Base-by-base conservation (phyloP, 2,888 invertebrate species). In the Dichetophora obliterata region DNA sequence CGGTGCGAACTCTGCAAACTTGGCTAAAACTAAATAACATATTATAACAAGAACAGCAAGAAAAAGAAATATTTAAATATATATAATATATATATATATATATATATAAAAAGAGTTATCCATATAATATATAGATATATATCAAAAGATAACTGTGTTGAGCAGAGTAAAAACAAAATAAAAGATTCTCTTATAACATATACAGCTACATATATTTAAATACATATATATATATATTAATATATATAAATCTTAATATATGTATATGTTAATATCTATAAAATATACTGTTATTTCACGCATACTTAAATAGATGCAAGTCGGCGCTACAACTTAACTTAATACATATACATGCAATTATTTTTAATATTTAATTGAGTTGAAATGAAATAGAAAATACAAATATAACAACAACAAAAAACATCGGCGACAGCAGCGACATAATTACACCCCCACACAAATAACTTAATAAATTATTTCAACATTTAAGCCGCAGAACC, bases 1-100 rank as follows among this genome's bases (percentile, higher is more conserved):
- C 81, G 78, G 76, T 76, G 81, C 81, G 80, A 84, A 79, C 82
- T 78, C 80, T 78, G 77, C 80, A 80, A 52, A 59, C 59, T 48
- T 68, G 59, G 69, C n/a, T 50, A 63, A 73, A 61, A 43, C 27
- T 48, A 50, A 61, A 78, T 71, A 76, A 76, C 69, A 77, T 76
- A 65, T 75, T 65, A 31, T 61, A 75, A 65, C 59, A 75, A 22
- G 68, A 77, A 66, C 34, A 63, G 27, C 16, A 54, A 59, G 61
- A 54, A 66, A 61, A 73, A 72, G 69, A 79, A 57, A 59, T 48
- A 69, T 57, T 59, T 66, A 69, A 57, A 75, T 68, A 72, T 74
- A 54, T 31, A 16, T 19, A n/a, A 74, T 48, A 57, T 14, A 50
- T n/a, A 74, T 74, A 65, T 65, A 48, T 14, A 50, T 27, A 74